Evolutionary conservation across 2,113 vertebrate genomes (phyloP), one percentile per base, ranked within the genome.

Genomic region (mouse (Mus musculus)): DNA sequence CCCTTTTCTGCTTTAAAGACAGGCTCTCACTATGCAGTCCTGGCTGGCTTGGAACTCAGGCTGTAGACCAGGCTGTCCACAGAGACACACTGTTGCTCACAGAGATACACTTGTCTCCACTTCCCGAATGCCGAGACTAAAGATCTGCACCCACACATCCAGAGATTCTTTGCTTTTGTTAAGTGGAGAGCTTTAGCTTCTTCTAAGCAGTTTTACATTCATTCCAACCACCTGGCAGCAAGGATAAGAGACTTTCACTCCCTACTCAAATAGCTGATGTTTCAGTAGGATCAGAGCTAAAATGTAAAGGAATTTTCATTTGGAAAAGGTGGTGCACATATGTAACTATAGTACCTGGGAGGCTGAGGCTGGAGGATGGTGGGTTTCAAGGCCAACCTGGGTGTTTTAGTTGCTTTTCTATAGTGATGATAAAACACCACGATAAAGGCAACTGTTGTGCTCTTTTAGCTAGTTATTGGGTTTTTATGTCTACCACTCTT

Each of bases 151-250:
- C 24, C 30, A 28, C 61, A 76, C 12, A 49, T 20, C 26, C 9
- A 65, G 73, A 61, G 13, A 67, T 77, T 77, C 71, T 61, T 19
- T 46, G 7, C 14, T 65, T 85, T 39, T 24, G 16, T 71, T 17
- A 28, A 65, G 33, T 59, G 49, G 59, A 49, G n/a, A 89, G 49
- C 73, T 80, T 88, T 69, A 73, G 49, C 46, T 75, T 91, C 72
- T 86, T 85, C 28, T 42, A 72, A 86, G 72, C n/a, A 91, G 33
- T 93, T 93, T 96, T 81, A 85, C 11, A 78, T 90, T 96, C 20
- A 78, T 90, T 97, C 26, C 65, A 49, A 61, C 4, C 11, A 2
- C 22, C 59, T 77, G 75, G 72, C 82, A 61, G 28, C 42, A 84
- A 89, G 17, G 19, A 46, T 86, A 67, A 5, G 54, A 16, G 72